These are phyloP conservation scores for Echinometra lucunter DNA, from an alignment of 53 echinoderm and acorn worm species.

Conservation along the genomic window DNA sequence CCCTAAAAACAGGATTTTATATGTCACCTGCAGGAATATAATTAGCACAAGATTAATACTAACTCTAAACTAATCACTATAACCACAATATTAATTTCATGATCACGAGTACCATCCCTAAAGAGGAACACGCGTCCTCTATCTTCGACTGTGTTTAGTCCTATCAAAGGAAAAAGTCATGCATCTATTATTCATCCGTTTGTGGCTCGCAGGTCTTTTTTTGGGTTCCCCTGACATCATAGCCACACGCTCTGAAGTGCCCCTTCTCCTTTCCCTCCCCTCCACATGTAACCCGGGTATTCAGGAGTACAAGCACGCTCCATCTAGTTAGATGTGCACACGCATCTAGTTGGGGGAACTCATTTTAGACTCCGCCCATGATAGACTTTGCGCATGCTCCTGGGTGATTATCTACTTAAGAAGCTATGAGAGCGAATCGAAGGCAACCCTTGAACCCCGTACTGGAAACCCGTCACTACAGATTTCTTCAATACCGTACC, in stretches of 20 bases:
- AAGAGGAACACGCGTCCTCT: background rate
- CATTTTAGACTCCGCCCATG: constrained; percentile 1
- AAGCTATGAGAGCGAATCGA: background rate
- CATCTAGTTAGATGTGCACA: background rate
- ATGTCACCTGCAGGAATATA: constrained; percentile 24
- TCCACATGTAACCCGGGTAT: background rate
- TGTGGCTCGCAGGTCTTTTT: constrained; percentile 1
- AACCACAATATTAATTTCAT: constrained; percentile 15
- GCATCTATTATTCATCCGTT: constrained; percentile 30
- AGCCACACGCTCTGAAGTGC: background rate
- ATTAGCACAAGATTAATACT: background rate
- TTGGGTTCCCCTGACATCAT: background rate
- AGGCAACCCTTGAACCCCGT: constrained; percentile 11
- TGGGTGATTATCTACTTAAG: background rate
- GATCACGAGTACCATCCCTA: constrained; percentile 23
- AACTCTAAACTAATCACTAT: background rate
- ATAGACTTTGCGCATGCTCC: constrained; percentile 10
- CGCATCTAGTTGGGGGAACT: constrained; percentile 5
- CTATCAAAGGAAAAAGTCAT: constrained; percentile 31
- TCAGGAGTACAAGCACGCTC: background rate
- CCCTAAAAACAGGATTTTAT: background rate
- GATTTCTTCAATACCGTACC: background rate
- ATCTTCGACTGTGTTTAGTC: constrained; percentile 18
- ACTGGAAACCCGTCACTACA: constrained; percentile 21
- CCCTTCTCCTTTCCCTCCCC: background rate